Percentiles rank a stretch among this genome's conserved stretches.
These are phyloP conservation scores for Tigriopus californicus DNA, from an alignment of 2,888 invertebrate genomes.

Conservation along the genomic window DNA sequence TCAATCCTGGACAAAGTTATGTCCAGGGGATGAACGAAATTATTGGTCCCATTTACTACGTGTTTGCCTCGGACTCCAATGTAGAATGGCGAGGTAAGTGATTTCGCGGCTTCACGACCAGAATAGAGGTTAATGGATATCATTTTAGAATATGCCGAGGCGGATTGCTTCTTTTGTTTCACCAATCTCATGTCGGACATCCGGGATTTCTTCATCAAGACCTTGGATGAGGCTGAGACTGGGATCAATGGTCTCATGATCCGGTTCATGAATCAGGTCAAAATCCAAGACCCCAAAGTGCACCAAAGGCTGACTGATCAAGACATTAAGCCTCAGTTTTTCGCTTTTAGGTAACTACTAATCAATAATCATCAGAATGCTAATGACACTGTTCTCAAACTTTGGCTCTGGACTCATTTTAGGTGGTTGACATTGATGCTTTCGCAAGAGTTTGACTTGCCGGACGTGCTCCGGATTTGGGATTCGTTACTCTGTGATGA, in stretches of 20 bases:
- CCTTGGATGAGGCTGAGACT: constrained; percentile 74
- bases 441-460: constrained; percentile 91
- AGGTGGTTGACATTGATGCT: constrained; percentile 88
- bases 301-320: constrained; percentile 57
- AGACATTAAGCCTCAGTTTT: constrained; percentile 84
- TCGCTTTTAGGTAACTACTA: constrained; percentile 56
- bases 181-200: constrained; percentile 96
- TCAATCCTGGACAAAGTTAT: constrained; percentile 81
- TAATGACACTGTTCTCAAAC: background rate
- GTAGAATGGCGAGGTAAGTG: constrained; percentile 49
- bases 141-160: constrained; percentile 63
- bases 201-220: constrained; percentile 88
- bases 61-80: constrained; percentile 78
- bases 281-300: constrained; percentile 52
- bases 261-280: constrained; percentile 50
- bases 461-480: constrained; percentile 93
- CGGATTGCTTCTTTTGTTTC: constrained; percentile 95
- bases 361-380: background rate
- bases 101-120: background rate
- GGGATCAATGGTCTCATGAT: constrained; percentile 82
- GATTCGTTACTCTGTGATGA: constrained; percentile 84
- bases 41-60: constrained; percentile 92
- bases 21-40: constrained; percentile 99
- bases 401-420: constrained; percentile 23
- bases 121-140: background rate